Conservation (phyloP, 2,888 invertebrate species). For the Mellilla xanthometata region DNA sequence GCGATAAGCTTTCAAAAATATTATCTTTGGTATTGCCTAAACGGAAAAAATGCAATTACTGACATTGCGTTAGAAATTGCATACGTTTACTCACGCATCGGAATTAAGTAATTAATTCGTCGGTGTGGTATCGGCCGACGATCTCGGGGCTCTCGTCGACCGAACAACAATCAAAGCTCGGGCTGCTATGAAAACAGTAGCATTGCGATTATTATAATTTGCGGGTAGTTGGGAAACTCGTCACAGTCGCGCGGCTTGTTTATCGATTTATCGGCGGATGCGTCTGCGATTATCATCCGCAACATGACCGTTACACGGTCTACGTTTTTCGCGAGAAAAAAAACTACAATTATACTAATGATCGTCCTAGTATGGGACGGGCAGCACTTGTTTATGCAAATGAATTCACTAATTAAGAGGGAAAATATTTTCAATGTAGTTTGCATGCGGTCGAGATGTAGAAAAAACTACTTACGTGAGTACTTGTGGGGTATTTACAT, state of each 20-base stretch:
- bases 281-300: conserved; percentile 68
- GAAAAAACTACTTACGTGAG: conserved; percentile 50
- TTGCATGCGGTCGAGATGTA: conserved; percentile 54
- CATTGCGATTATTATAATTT: conserved; percentile 59
- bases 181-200: conserved; percentile 61
- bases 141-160: conserved; percentile 66
- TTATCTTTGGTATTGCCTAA: conserved; percentile 52
- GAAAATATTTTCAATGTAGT: conserved; percentile 72
- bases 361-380: conserved; percentile 75
- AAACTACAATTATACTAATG: conserved; percentile 74
- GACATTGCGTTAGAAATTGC: conserved; percentile 73
- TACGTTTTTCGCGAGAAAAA: conserved; percentile 74
- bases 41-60: conserved; percentile 68
- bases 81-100: conserved; percentile 72
- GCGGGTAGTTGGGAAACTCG: conserved; percentile 66
- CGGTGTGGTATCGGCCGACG: conserved; percentile 67
- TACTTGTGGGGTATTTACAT: conserved; percentile 42
- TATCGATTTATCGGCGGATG: conserved; percentile 78
- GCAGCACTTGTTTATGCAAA: conserved; percentile 73
- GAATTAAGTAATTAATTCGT: conserved; percentile 77
- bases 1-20: conserved; percentile 74
- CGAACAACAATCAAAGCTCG: conserved; percentile 60
- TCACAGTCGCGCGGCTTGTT: conserved; percentile 70
- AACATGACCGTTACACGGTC: conserved; percentile 64
- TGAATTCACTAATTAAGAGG: conserved; percentile 71